A percentile compares a stretch with the other conserved stretches of the same genome.
These are phyloP conservation scores for Nephrotoma appendiculata DNA, from an alignment of 2,888 invertebrate species.

Conservation along the genomic window DNA sequence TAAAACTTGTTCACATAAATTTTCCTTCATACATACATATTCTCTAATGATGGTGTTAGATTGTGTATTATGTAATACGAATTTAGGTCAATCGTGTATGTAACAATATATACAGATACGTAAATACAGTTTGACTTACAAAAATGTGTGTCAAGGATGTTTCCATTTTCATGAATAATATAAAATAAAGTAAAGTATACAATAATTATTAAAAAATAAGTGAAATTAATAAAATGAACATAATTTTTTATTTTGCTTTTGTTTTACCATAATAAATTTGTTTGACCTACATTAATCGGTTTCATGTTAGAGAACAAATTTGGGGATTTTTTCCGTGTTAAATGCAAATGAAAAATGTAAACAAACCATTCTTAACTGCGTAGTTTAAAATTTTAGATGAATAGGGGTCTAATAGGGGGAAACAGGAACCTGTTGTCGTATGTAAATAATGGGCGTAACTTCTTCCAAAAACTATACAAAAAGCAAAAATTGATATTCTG, in stretches of 20 bases:
- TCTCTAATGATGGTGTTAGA: neutral
- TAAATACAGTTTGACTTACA: neutral
- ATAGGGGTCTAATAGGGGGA: no score
- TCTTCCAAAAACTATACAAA: no score
- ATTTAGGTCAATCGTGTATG: neutral
- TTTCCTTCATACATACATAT: neutral
- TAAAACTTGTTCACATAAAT: neutral
- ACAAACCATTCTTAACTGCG: no score
- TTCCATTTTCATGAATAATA: neutral
- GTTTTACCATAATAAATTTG: neutral
- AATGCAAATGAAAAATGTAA: neutral
- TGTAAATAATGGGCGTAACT: no score
- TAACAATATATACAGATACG: neutral
- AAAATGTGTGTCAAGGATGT: neutral
- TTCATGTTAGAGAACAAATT: neutral
- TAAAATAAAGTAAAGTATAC: neutral
- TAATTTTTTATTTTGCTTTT: neutral
- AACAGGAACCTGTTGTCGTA: no score
- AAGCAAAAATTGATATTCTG: no score
- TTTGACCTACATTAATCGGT: neutral
- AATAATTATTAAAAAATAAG: neutral
- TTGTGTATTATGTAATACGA: neutral
- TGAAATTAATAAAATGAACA: neutral
- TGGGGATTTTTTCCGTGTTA: neutral
- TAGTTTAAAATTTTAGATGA: no score